These are phyloP conservation scores for Amblyjoppa fuscipennis DNA, from an alignment of 2,888 invertebrate genomes.

Conservation along the genomic window DNA sequence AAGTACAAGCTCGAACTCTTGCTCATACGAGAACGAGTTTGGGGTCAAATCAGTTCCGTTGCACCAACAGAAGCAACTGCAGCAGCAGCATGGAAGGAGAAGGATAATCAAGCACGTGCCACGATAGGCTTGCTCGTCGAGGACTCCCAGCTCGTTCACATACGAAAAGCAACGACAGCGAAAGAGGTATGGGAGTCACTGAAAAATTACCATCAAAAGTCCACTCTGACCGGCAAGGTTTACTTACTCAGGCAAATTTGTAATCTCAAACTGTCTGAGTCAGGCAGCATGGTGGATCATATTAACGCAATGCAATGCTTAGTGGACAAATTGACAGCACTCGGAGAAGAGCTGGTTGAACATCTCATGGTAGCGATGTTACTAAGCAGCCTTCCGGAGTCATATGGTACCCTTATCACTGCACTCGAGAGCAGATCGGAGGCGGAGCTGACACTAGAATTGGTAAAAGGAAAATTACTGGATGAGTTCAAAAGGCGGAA, in stretches of 20 bases:
- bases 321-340: slow-evolving; percentile 62
- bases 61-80: slow-evolving; percentile 23
- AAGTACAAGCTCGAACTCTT: slow-evolving; percentile 67
- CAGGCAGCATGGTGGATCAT: slow-evolving; percentile 63
- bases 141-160: slow-evolving; percentile 58
- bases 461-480: slow-evolving; percentile 69
- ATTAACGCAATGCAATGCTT: slow-evolving; percentile 59
- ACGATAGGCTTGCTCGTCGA: slow-evolving; percentile 61
- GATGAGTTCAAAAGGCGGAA: slow-evolving; percentile 69
- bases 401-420: slow-evolving; percentile 64
- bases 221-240: slow-evolving; percentile 58
- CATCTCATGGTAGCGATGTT: slow-evolving; percentile 66
- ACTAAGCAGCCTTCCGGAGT: slow-evolving; percentile 67
- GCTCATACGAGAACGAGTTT: slow-evolving; percentile 67
- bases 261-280: slow-evolving; percentile 45
- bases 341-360: slow-evolving; percentile 65
- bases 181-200: slow-evolving; percentile 56
- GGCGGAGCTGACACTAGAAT: slow-evolving; percentile 65
- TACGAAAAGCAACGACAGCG: slow-evolving; percentile 38
- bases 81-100: slow-evolving; percentile 66
- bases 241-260: slow-evolving; percentile 54
- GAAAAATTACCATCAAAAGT: slow-evolving; percentile 46
- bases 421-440: slow-evolving; percentile 69
- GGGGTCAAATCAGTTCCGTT: slow-evolving; percentile 57
- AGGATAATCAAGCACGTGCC: slow-evolving; percentile 67